Evolutionary conservation across 2,113 vertebrate genomes (phyloP).

Genomic region (Cygnus buccinator): DNA sequence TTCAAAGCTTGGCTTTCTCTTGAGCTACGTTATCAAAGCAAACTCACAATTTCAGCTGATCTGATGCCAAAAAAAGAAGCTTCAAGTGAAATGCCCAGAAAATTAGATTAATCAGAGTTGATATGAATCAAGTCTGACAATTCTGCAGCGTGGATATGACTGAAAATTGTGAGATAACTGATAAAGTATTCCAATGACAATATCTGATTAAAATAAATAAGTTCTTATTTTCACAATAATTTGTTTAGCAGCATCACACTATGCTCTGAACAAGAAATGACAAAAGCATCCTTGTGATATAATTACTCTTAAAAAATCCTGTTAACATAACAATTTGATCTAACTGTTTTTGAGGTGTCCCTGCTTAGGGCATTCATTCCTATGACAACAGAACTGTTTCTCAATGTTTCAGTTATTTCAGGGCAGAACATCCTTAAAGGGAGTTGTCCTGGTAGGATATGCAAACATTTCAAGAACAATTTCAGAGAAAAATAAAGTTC

Average conservation of each 20-base stretch:
- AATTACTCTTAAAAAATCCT: constrained; percentile 69
- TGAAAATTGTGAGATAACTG: constrained; percentile 30
- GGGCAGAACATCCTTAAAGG: background rate
- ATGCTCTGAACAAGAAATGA: constrained; percentile 64
- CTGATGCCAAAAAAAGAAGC: background rate
- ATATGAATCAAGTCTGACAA: constrained; percentile 65
- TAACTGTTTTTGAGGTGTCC: constrained; percentile 4
- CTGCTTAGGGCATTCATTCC: constrained; percentile 35
- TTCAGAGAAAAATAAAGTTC: background rate
- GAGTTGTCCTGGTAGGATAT: background rate
- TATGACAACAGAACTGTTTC: constrained; percentile 16
- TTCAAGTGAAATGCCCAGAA: constrained; percentile 38
- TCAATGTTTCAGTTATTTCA: constrained; percentile 40
- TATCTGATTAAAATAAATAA: constrained; percentile 75
- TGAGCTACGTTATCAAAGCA: background rate
- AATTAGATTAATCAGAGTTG: constrained; percentile 58
- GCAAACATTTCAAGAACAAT: background rate
- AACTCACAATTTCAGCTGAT: background rate
- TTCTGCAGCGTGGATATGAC: background rate
- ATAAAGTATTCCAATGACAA: constrained; percentile 53
- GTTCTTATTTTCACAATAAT: constrained; percentile 74
- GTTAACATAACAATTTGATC: constrained; percentile 69
- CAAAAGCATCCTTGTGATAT: constrained; percentile 71
- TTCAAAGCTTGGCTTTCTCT: background rate
- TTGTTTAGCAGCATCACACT: constrained; percentile 67